Evolutionary conservation across 2,888 invertebrate species (phyloP).

Genomic region (Antitype chi): DNA sequence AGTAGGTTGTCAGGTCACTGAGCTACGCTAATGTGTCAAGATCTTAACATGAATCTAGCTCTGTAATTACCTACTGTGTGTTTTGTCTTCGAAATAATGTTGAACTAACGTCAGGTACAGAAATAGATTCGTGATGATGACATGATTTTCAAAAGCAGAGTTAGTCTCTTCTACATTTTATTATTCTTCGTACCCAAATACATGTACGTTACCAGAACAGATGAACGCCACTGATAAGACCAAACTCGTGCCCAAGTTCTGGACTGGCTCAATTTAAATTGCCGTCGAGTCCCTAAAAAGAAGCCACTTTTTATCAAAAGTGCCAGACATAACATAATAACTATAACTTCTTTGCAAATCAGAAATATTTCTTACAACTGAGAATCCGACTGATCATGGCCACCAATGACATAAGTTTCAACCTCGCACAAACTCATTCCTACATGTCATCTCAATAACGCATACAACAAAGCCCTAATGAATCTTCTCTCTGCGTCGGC

Average conservation of each 20-base stretch:
- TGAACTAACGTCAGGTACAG: conserved; percentile 9
- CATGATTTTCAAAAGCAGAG: conserved; percentile 1
- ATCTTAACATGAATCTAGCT: conserved; percentile 31
- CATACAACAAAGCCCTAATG: conserved; percentile 39
- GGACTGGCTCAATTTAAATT: not conserved
- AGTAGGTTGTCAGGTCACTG: conserved; percentile 41
- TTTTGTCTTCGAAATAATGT: conserved; percentile 36
- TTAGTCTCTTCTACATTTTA: not conserved
- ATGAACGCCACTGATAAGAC: not conserved
- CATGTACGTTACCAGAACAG: too few relatives aligned
- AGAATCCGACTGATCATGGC: not conserved
- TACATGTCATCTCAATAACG: conserved; percentile 44
- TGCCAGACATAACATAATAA: not conserved
- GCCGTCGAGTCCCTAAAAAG: not conserved
- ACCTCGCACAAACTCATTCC: conserved; percentile 22
- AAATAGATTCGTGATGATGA: conserved; percentile 4
- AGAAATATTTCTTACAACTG: not conserved
- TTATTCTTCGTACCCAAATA: too few relatives aligned
- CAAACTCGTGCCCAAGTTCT: not conserved
- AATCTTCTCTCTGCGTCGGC: conserved; percentile 34
- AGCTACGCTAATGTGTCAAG: conserved; percentile 56
- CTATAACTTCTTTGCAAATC: not conserved
- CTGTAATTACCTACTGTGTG: conserved; percentile 20
- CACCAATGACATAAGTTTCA: not conserved
- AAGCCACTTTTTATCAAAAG: not conserved